Conservation (phyloP, 1,140 invertebrate genomes). For the Myzus persicae region DNA sequence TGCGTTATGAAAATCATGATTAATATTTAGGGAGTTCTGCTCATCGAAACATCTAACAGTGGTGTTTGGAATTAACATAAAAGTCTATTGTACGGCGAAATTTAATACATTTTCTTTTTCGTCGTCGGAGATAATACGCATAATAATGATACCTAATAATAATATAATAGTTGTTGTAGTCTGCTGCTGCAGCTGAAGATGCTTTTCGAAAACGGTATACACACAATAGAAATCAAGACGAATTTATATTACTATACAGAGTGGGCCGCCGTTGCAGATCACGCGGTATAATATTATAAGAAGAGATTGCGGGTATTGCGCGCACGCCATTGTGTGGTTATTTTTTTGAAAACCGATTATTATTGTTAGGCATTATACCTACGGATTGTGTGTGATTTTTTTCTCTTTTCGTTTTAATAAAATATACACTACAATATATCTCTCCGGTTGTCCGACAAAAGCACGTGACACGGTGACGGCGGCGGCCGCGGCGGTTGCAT, state of each 20-base stretch:
- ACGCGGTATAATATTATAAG: not conserved
- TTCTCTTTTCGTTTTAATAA: not conserved
- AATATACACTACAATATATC: not conserved
- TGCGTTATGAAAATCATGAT: not conserved
- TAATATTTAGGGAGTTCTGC: not conserved
- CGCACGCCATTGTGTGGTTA: not conserved
- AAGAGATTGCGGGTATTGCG: not conserved
- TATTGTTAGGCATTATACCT: not conserved
- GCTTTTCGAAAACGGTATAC: not conserved
- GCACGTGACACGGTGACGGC: not conserved
- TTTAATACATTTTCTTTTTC: not conserved
- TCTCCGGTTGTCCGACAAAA: not conserved
- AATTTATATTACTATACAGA: not conserved
- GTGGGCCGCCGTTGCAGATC: not conserved
- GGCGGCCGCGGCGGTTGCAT: not conserved
- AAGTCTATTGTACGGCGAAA: not conserved
- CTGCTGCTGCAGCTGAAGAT: not conserved
- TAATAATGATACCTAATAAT: not conserved
- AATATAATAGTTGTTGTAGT: too few relatives aligned
- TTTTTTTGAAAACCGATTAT: not conserved
- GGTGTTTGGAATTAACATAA: not conserved
- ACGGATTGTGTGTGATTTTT: not conserved
- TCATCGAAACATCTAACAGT: not conserved
- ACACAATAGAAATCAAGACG: slow-evolving; percentile 9
- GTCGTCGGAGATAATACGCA: not conserved